Base-by-base conservation (phyloP, 2,888 invertebrate genomes). In the Bellardia bayeri region DNA sequence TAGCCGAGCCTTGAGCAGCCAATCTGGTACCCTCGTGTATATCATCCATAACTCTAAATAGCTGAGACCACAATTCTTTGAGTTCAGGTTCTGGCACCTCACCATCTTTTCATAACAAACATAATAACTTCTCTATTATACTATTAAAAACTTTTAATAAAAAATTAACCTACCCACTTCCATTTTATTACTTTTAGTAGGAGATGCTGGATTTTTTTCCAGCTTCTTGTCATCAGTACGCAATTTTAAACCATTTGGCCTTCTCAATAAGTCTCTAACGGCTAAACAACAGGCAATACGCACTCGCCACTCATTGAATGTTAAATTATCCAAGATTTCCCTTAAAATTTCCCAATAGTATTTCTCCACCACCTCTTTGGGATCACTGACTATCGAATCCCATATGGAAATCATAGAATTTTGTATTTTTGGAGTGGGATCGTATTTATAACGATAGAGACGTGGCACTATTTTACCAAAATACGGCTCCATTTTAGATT, bases 341-440 rank as follows among this genome's bases (percentile, higher is more conserved):
- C 95, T 95, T 79, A 98, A 79, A 30, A 94, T 94, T 69, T 94
- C 93, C 94, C 94, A 94, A 89, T 93, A 94, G 83, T 93, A 94
- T 49, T 91, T 89, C 89, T 94, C 93, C 2, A 98, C 97, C 71
- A 97, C 97, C 92, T 97, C 97, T 91, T 96, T 96, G 4, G 97
- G 97, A 91, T 98, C 97, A 16, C 96, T 95, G 11, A 99, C 98
- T 71, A 99, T 95, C 14, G 97, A 97, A 89, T 97, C 96, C 99
- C 99, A 99, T 91, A 99, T 99, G 91, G 97, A 97, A 74, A 96
- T 95, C 98, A 99, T 99, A 16, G 98, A 98, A 92, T 97, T 96
- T 93, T 98, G 98, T 89, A 98, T 97, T 91, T 97, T 97, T 49
- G 97, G 97, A 86, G 97, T 98, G 13, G 99, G 98, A 94, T 99